These are phyloP conservation scores for Palythoa caribaeorum DNA, from an alignment of 92 coral and sea anemone genomes.

Conservation along the genomic window DNA sequence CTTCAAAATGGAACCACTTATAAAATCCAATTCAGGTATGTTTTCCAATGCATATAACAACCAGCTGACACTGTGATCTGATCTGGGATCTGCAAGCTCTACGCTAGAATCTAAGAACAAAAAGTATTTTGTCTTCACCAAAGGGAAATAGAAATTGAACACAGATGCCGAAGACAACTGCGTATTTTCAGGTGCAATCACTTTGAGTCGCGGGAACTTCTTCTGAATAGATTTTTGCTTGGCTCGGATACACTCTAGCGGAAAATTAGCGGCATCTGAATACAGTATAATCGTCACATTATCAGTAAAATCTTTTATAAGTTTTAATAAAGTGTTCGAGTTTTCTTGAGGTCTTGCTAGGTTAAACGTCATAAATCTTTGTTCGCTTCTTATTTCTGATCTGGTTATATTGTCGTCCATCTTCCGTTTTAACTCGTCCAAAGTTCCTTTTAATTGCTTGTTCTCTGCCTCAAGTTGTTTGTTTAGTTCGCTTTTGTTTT, in stretches of 20 bases:
- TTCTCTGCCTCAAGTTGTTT: background rate
- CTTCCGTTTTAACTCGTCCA: background rate
- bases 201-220: background rate
- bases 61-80: slow-evolving; percentile 58
- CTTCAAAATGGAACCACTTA: slow-evolving; percentile 72
- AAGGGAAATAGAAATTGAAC: slow-evolving; percentile 44
- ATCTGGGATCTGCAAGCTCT: slow-evolving; percentile 28
- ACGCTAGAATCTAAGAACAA: slow-evolving; percentile 51
- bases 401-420: background rate
- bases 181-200: background rate
- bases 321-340: background rate
- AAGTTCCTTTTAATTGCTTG: background rate
- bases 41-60: slow-evolving; percentile 61
- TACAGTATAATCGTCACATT: background rate
- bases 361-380: background rate
- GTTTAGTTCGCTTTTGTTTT: background rate
- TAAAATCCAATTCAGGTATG: slow-evolving; percentile 70
- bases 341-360: background rate
- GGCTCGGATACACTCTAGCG: background rate
- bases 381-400: background rate
- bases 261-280: background rate
- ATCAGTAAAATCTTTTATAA: background rate
- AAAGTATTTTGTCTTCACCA: slow-evolving; percentile 64
- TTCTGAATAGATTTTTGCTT: background rate
- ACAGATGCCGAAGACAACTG: background rate